Conservation (phyloP, 37 sponge, comb jelly and placozoan species). For the Tethya wilhelma region DNA sequence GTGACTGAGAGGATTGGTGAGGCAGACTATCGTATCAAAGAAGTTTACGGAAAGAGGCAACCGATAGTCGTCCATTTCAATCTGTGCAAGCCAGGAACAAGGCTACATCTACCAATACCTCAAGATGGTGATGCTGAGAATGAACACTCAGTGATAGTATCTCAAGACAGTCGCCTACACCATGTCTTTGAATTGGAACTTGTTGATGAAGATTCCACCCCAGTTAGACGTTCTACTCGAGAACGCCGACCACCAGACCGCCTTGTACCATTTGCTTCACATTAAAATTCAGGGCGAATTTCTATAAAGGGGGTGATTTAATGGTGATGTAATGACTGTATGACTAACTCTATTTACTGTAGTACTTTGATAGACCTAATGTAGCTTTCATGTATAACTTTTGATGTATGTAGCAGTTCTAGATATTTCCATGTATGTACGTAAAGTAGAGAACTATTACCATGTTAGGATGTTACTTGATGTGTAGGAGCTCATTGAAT, state of each 20-base stretch:
- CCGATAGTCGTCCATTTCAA: slow-evolving; percentile 55
- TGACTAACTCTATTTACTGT: too few relatives aligned
- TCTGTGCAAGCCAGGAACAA: slow-evolving; percentile 9
- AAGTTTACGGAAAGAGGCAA: not conserved
- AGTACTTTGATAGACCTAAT: too few relatives aligned
- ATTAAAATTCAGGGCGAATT: too few relatives aligned
- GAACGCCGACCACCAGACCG: too few relatives aligned
- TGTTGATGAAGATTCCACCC: not conserved
- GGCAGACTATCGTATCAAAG: slow-evolving; percentile 26
- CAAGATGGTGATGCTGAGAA: not conserved
- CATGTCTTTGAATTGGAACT: not conserved
- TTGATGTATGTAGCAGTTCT: too few relatives aligned
- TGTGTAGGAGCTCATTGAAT: too few relatives aligned
- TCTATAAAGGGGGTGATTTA: not conserved
- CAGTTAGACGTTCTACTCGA: too few relatives aligned
- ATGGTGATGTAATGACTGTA: not conserved
- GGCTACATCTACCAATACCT: not conserved
- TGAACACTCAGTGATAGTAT: not conserved
- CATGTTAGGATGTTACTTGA: too few relatives aligned
- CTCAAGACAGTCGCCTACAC: not conserved
- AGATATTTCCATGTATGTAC: too few relatives aligned
- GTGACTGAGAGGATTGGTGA: slow-evolving; percentile 34
- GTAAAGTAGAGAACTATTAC: too few relatives aligned
- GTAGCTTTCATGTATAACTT: too few relatives aligned
- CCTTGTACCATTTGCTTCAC: too few relatives aligned